A percentile compares a stretch with the other conserved stretches of the same genome.
Conservation (phyloP, 2,113 vertebrate genomes). For the Desmodus rotundus region DNA sequence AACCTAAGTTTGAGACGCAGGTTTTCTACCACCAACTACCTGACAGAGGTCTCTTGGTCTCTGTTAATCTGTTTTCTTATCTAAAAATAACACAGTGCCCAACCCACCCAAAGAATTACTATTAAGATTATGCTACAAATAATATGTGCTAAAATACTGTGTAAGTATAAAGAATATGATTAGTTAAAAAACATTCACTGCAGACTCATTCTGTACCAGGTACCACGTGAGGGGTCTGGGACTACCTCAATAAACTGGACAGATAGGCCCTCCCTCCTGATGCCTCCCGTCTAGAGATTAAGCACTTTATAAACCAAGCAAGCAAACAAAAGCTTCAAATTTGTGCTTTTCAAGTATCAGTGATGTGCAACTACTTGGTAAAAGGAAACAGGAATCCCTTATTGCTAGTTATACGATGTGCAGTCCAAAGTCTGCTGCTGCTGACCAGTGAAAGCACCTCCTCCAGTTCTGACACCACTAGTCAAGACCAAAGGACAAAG, state of each 20-base stretch:
- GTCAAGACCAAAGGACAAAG: neutral
- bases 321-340: neutral
- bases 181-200: neutral
- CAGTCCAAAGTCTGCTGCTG: neutral
- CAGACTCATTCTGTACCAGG: neutral
- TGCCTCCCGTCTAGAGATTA: neutral
- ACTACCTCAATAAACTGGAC: neutral
- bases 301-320: neutral
- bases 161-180: neutral
- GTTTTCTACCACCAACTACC: neutral
- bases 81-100: neutral
- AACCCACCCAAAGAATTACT: neutral
- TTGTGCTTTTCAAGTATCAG: neutral
- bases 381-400: neutral
- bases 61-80: conserved; percentile 11
- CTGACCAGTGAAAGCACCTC: neutral
- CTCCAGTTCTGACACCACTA: neutral
- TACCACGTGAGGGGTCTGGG: neutral
- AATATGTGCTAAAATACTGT: neutral
- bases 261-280: neutral
- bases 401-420: neutral
- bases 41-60: neutral
- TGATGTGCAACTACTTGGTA: neutral
- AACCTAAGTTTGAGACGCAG: neutral
- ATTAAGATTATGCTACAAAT: neutral